phyloP scores from a whole-genome alignment of 2,113 vertebrate genomes.

The Amblyornis subalaris region DNA sequence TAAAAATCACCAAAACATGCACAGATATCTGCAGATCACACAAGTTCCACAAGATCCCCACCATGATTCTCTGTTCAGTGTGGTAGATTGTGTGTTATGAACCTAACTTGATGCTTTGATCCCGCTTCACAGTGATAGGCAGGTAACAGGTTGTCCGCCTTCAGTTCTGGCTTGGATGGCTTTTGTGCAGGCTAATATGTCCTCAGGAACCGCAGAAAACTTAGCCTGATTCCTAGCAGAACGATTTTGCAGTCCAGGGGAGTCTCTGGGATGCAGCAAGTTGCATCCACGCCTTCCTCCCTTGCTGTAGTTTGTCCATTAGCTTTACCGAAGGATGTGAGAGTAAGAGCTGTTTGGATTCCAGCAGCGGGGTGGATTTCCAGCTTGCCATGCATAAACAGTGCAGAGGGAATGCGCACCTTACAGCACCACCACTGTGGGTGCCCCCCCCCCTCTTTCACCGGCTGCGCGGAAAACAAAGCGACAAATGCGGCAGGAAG shows the following conservation, averaged over 20 bases:
- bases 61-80: background rate
- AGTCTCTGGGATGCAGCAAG: background rate
- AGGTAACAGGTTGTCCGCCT: background rate
- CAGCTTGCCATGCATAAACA: background rate
- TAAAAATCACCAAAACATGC: background rate
- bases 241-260: background rate
- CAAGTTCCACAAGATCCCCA: background rate
- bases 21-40: background rate
- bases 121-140: background rate
- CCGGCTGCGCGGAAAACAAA: background rate
- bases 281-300: background rate
- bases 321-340: background rate
- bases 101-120: background rate
- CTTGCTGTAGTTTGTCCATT: rapidly evolving
- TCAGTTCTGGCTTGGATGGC: background rate
- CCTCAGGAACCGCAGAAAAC: background rate
- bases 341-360: background rate
- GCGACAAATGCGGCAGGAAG: rapidly evolving
- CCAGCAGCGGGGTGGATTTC: background rate
- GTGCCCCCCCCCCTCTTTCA: background rate
- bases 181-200: background rate
- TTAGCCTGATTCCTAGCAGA: background rate
- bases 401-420: background rate
- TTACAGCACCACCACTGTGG: background rate
- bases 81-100: background rate